Evolutionary conservation across 2,888 invertebrate species (phyloP).

Genomic region (Drosophila cognata): DNA sequence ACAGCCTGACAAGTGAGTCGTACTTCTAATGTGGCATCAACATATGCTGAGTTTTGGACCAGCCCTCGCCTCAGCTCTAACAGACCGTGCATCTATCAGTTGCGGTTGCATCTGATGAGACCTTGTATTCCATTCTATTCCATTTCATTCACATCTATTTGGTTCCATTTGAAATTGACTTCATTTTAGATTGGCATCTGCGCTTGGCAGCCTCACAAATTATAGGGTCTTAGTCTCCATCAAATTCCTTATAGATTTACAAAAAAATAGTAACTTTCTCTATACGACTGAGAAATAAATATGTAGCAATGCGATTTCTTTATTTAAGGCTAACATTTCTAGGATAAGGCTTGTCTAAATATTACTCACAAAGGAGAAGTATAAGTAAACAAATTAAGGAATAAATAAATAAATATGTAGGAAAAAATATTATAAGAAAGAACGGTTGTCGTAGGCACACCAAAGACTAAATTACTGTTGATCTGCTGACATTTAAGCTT

Average conservation of each 20-base stretch:
- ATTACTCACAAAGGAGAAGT: neutral
- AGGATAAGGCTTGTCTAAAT: neutral
- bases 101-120: slow-evolving; percentile 51
- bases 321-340: neutral
- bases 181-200: slow-evolving; percentile 74
- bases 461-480: neutral
- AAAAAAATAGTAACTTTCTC: neutral
- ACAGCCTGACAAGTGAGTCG: slow-evolving; percentile 83
- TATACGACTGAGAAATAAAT: neutral
- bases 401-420: neutral
- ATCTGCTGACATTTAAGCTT: neutral
- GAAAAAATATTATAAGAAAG: neutral
- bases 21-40: slow-evolving; percentile 85
- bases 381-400: neutral
- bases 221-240: slow-evolving; percentile 15
- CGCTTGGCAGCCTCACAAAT: slow-evolving; percentile 13
- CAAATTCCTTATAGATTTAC: slow-evolving; percentile 20
- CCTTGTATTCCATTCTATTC: slow-evolving; percentile 1
- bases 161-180: slow-evolving; percentile 55
- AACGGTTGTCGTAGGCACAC: neutral
- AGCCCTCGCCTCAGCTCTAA: slow-evolving; percentile 15
- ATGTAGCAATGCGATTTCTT: neutral
- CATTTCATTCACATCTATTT: slow-evolving; percentile 1
- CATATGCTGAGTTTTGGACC: slow-evolving; percentile 81
- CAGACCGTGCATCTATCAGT: slow-evolving; percentile 61